Evolutionary conservation across 1,140 invertebrate species (phyloP), one percentile per base, ranked within the genome.

Genomic region (Nilaparvata lugens): DNA sequence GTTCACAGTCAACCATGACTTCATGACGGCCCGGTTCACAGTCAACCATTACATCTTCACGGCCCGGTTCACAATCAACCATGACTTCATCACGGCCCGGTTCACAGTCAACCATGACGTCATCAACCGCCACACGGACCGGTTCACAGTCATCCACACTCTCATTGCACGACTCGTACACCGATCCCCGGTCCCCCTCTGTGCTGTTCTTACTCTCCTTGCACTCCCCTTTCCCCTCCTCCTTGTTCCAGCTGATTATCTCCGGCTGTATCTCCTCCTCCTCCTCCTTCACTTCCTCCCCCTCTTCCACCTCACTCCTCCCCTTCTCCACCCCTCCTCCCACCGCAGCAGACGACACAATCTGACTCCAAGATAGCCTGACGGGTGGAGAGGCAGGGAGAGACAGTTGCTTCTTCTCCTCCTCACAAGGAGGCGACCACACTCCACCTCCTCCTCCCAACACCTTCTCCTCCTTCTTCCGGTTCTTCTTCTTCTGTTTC

Each of bases 161-260:
- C 40, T 66, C 65, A 31, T 63, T 64, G 55, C 65, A 66, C 4
- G 65, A 66, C 55, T 66, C 65, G 55, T 66, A 66, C 18, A 66
- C 65, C 11, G 65, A 66, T 43, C 64, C 65, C 11, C 63, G 40
- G 35, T 66, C 65, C 53, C 64, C 65, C 0, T 42, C 52, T 6
- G 23, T 63, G 52, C 62, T 38, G 48, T 56, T n/a, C 24, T 60
- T 60, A 3, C 35, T n/a, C n/a, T n/a, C n/a, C n/a, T n/a, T 45
- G 14, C 38, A 58, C 16, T 23, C 23, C 28, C 23, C 54, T 48
- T 38, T 40, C 48, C 19, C 23, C 54, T 59, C 45, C 53, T 2
- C 48, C 52, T 23, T 19, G 2, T 1, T 7, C 19, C 18, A 48
- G 13, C 56, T 55, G 38, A 21, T 54, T 60, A 18, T 40, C 23